Base-by-base conservation (phyloP, 1,140 invertebrate species). In the Heterodera schachtii region DNA sequence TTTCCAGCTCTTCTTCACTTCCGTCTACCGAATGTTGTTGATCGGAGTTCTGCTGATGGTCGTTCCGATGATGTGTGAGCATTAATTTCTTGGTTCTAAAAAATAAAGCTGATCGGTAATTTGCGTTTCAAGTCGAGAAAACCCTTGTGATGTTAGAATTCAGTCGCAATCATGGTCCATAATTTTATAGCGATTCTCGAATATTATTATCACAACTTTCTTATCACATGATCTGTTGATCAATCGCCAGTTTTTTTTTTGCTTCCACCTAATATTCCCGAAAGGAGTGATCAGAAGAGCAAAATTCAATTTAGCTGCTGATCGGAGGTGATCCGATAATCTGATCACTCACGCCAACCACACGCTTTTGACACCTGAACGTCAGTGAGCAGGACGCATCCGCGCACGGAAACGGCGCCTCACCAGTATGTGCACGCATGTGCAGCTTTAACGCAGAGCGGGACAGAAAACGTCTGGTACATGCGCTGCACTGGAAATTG, bases 21-120 rank as follows among this genome's bases (percentile, higher is more conserved):
- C 2, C 11, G 13, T 19, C 57, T 64, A 11, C 11, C 19, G 13
- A 4, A 19, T 64, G 57, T 64, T 19, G 11, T 5, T 19, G 57
- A 5, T 3, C 57, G 4, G 16, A 60, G 31, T 31, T 31, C 31
- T 6, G n/a, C 41, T n/a, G n/a, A 76, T 76, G 75, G 3, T 31
- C n/a, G 11, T 76, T 76, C n/a, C 66, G 57, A 8, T 52, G 66
- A 8, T 76, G 75, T 13, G 75, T 76, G 7, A 57, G 16, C 75
- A 76, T 76, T 21, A 76, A 57, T 9, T 76, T 76, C 57, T 76
- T 76, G 43, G 75, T 76, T 57, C 75, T 76, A n/a, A n/a, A 60
- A 76, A 76, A 57, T 64, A 41, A 11, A 52, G 11, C 49, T 52
- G 49, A 52, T 11, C 49, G 31, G 31, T 31, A 31, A 31, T 31